phyloP scores from a whole-genome alignment of 1,140 invertebrate genomes.

The Aphaenogaster ashmeadi region DNA sequence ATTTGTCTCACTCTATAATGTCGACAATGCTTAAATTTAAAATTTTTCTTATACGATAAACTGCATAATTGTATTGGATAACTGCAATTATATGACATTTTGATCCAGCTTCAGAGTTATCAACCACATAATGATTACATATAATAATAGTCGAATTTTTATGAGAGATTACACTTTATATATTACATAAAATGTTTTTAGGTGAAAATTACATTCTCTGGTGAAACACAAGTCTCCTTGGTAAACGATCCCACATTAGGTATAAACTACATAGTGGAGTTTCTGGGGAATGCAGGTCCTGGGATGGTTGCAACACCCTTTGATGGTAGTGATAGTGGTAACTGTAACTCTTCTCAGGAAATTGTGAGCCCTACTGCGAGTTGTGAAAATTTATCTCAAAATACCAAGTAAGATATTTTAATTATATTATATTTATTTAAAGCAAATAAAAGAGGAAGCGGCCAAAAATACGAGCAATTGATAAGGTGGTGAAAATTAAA shows the following conservation, averaged over 20 bases:
- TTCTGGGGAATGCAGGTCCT: constrained; percentile 77
- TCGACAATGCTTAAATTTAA: background rate
- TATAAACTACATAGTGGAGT: constrained; percentile 92
- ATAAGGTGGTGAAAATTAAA: no score
- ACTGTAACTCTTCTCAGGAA: constrained; percentile 66
- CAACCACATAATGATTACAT: background rate
- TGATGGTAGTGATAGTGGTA: constrained; percentile 58
- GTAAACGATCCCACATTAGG: constrained; percentile 90
- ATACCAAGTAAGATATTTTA: constrained; percentile 69
- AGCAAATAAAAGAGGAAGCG: no score
- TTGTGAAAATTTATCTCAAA: constrained; percentile 71
- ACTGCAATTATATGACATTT: background rate
- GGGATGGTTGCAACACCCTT: background rate
- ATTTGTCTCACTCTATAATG: no score
- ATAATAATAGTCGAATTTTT: constrained; percentile 7
- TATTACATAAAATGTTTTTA: constrained; percentile 79
- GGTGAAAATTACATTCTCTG: constrained; percentile 89
- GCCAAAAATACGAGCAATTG: no score
- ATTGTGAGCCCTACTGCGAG: constrained; percentile 52
- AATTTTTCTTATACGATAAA: constrained; percentile 4
- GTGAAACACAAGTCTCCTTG: constrained; percentile 90
- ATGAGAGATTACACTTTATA: background rate
- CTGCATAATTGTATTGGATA: background rate
- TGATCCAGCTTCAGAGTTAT: background rate
- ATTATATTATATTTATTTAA: background rate